Percentiles rank a stretch among this genome's conserved stretches.
phyloP scores from a whole-genome alignment of 2,888 invertebrate genomes.

The Apeira syringaria region DNA sequence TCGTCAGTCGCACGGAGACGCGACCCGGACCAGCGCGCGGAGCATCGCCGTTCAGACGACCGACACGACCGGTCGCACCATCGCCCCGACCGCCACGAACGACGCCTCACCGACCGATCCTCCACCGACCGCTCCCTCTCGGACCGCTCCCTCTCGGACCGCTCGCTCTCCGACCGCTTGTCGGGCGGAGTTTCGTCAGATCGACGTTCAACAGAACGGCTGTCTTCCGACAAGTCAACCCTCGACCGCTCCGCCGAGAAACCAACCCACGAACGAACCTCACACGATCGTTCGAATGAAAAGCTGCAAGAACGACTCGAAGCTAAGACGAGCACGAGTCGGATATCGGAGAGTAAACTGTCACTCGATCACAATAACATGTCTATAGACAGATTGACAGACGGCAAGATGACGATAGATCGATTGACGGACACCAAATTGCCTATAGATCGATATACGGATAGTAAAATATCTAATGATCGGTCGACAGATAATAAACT shows the following conservation, averaged over 20 bases:
- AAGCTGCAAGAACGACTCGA: slow-evolving; percentile 12
- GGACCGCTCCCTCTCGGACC: no score
- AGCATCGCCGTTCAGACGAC: slow-evolving; percentile 50
- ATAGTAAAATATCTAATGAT: not conserved
- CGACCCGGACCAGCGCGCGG: slow-evolving; percentile 43
- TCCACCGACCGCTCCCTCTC: slow-evolving; percentile 28
- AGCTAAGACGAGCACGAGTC: slow-evolving; percentile 4
- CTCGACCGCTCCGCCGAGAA: slow-evolving; percentile 25
- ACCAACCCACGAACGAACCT: not conserved
- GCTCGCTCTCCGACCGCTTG: slow-evolving; percentile 38
- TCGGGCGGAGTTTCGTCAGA: slow-evolving; percentile 15
- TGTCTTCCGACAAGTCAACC: slow-evolving; percentile 35
- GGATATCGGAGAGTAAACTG: slow-evolving; percentile 8
- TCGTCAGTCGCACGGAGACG: slow-evolving; percentile 38
- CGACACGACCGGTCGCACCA: slow-evolving; percentile 36
- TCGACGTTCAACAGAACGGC: slow-evolving; percentile 33
- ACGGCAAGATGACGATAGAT: slow-evolving; percentile 14
- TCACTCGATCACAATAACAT: slow-evolving; percentile 34
- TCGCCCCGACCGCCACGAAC: slow-evolving; percentile 43
- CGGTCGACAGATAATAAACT: slow-evolving; percentile 15
- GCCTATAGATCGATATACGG: slow-evolving; percentile 1
- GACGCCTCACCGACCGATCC: slow-evolving; percentile 16
- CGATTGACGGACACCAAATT: slow-evolving; percentile 9
- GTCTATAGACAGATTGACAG: slow-evolving; percentile 11
- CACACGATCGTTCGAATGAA: slow-evolving; percentile 18